These are phyloP conservation scores for Podabrus alpinus DNA, from an alignment of 2,888 invertebrate species.

Conservation along the genomic window DNA sequence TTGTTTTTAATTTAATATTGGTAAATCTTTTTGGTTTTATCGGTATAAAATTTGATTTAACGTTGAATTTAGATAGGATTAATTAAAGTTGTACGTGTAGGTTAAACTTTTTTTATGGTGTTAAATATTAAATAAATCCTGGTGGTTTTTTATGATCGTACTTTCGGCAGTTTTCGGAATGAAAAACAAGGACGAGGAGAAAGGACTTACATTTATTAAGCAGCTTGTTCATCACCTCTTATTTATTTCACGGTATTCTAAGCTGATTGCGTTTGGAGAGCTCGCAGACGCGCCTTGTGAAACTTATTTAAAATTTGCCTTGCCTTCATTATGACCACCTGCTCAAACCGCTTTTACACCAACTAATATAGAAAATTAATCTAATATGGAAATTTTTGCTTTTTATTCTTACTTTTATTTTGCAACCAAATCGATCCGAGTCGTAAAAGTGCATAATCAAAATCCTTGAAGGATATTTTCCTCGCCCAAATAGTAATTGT, in stretches of 20 bases:
- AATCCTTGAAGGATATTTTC: background rate
- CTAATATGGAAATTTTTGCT: conserved; percentile 16
- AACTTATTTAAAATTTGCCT: conserved; percentile 36
- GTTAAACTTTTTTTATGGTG: conserved; percentile 8
- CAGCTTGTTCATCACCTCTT: conserved; percentile 25
- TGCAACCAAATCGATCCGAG: conserved; percentile 6
- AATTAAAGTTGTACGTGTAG: conserved; percentile 11
- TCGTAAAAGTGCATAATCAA: background rate
- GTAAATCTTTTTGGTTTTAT: background rate
- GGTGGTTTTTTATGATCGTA: conserved; percentile 5
- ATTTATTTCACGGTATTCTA: conserved; percentile 29
- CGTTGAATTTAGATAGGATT: background rate
- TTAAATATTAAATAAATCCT: conserved; percentile 14
- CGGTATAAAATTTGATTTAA: background rate
- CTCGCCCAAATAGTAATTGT: background rate
- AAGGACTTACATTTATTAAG: conserved; percentile 24
- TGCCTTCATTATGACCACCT: conserved; percentile 35
- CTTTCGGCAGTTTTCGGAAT: conserved; percentile 4
- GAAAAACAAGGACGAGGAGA: conserved; percentile 7
- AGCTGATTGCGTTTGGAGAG: conserved; percentile 34
- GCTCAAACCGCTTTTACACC: conserved; percentile 27
- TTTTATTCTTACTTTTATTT: conserved; percentile 19
- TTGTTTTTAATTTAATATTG: too few relatives aligned
- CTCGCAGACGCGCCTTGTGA: conserved; percentile 29
- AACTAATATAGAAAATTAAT: conserved; percentile 18